phyloP scores from a whole-genome alignment of 2,888 invertebrate species.

The Subacronicta megacephala region DNA sequence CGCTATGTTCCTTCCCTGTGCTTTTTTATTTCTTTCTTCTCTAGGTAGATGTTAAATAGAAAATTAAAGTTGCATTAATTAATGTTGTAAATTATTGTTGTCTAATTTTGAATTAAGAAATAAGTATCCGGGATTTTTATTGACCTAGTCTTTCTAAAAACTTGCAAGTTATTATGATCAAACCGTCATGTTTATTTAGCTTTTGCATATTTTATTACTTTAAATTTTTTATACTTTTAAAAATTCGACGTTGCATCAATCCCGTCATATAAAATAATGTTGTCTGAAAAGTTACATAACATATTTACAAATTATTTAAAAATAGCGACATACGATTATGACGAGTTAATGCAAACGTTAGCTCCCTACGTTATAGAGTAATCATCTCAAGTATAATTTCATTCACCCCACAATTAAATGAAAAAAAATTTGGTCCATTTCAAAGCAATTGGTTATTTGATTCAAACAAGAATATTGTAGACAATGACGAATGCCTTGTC shows the following conservation, averaged over 20 bases:
- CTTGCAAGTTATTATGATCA: slow-evolving; percentile 20
- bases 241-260: slow-evolving; percentile 26
- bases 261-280: slow-evolving; percentile 9
- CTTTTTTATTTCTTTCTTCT: slow-evolving; percentile 37
- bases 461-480: too few relatives aligned
- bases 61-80: slow-evolving; percentile 53
- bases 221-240: slow-evolving; percentile 16
- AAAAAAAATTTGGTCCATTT: too few relatives aligned
- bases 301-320: too few relatives aligned
- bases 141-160: slow-evolving; percentile 1
- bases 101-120: slow-evolving; percentile 7
- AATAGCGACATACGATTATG: slow-evolving; percentile 4
- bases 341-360: slow-evolving; percentile 22
- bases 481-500: too few relatives aligned
- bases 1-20: slow-evolving; percentile 51
- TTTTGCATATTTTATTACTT: slow-evolving; percentile 31
- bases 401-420: slow-evolving; percentile 20
- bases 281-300: too few relatives aligned
- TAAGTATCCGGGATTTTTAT: slow-evolving; percentile 11
- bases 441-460: too few relatives aligned
- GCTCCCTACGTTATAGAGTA: slow-evolving; percentile 34
- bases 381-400: slow-evolving; percentile 61
- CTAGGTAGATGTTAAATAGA: slow-evolving; percentile 44
- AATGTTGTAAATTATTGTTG: slow-evolving; percentile 23
- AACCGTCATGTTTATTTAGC: slow-evolving; percentile 29